Evolutionary conservation across 2,797 vertebrate genomes (phyloP), one percentile per base, ranked within the genome.

Genomic region (Hippoglossus hippoglossus): DNA sequence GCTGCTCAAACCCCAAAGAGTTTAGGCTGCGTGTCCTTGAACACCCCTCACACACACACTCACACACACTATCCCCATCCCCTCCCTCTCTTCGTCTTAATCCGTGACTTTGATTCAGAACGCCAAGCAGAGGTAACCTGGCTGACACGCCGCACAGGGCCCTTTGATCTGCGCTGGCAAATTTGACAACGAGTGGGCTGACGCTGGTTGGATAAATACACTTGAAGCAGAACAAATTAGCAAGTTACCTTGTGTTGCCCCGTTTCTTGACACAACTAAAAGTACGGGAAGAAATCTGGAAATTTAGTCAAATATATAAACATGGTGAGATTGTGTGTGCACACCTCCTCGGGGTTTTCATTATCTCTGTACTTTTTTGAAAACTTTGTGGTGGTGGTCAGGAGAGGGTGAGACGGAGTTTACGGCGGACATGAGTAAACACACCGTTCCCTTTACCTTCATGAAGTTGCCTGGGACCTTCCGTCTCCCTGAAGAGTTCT

Each of bases 401-500:
- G 53, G 55, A 34, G 31, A 34, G 31, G 31, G 31, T 51, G 50
- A 75, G 68, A 59, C 18, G 39, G 61, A 78, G 52, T 55, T 56
- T 39, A 47, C 61, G 13, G 59, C 59, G 75, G 73, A 81, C 47
- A 61, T 18, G 44, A 89, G 77, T 77, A 87, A 88, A 90, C 77
- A 80, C 64, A 61, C 2, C 16, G n/a, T 74, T 81, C 28, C 63
- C 72, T 80, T 44, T 63, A 74, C 73, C 63, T 67, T 82, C 76
- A 53, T 73, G 86, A 86, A 82, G 84, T 79, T 87, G 78, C 76
- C 84, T 36, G 50, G 89, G 88, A 87, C 89, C 79, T 90, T 73
- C 64, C 64, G 54, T 88, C 79, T 89, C 90, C 90, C 87, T 72
- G 82, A 91, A 92, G 91, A 90, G 86, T 91, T 84, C 83, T 93